A percentile compares a stretch with the other conserved stretches of the same genome.
Evolutionary conservation across 2,113 vertebrate species (phyloP).

Genomic region (Equus quagga): DNA sequence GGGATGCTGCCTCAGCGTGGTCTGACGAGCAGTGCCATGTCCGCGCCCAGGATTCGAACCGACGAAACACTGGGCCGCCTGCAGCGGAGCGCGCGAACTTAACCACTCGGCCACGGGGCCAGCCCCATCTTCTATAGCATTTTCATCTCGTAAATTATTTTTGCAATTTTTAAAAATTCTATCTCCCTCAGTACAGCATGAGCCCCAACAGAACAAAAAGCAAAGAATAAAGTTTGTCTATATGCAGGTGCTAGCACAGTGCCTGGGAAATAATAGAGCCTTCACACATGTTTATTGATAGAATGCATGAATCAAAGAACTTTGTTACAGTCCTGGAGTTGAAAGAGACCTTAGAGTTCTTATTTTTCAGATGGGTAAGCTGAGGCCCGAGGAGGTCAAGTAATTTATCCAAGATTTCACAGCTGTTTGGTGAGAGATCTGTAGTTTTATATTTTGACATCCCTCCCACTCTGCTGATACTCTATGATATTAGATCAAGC

Average conservation of each 20-base stretch:
- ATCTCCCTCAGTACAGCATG: not conserved
- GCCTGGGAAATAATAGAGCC: not conserved
- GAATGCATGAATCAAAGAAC: not conserved
- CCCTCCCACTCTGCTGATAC: not conserved
- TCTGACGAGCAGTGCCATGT: too few species aligned
- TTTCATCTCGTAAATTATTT: not conserved
- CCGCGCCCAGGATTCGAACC: too few species aligned
- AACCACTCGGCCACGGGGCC: too few species aligned
- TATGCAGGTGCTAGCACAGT: not conserved
- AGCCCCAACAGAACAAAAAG: not conserved
- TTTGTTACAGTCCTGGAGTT: not conserved
- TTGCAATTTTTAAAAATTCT: not conserved
- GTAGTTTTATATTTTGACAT: constrained; percentile 11
- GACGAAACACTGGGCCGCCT: too few species aligned
- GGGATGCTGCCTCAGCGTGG: too few species aligned
- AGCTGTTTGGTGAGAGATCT: not conserved
- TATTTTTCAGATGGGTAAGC: not conserved
- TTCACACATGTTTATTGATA: not conserved
- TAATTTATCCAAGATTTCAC: not conserved
- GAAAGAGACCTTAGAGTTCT: not conserved
- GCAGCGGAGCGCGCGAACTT: too few species aligned
- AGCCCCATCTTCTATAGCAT: not conserved
- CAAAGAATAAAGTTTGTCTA: not conserved
- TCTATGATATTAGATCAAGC: not conserved
- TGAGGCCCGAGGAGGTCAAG: not conserved